Evolutionary conservation across 2,113 vertebrate species (phyloP).

Genomic region (Physeter macrocephalus): DNA sequence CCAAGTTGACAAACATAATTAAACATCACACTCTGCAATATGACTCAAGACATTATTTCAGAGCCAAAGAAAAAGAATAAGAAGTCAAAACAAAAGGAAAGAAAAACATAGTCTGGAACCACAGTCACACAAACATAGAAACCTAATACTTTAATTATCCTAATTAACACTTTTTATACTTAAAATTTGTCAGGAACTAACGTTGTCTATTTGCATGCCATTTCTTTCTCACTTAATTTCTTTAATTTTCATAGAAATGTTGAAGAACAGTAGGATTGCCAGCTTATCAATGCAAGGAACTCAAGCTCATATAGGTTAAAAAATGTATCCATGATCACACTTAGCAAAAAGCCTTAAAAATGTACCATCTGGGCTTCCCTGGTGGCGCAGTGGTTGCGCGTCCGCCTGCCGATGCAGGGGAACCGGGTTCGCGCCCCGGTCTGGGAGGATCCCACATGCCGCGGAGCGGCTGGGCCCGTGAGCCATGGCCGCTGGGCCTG

Average conservation of each 20-base stretch:
- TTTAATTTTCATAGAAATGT: background rate
- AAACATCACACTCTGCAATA: background rate
- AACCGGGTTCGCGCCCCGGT: no score
- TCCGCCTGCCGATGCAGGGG: no score
- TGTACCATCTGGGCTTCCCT: no score
- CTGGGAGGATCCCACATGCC: no score
- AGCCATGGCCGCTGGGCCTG: no score
- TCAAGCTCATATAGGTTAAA: background rate
- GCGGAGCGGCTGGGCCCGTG: no score
- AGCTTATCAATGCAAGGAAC: background rate
- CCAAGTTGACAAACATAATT: background rate
- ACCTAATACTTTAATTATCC: background rate
- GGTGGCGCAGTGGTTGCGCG: no score
- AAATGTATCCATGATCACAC: background rate
- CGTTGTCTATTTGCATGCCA: rapidly evolving
- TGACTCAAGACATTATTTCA: background rate
- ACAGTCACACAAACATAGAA: background rate
- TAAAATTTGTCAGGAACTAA: background rate
- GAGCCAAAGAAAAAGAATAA: background rate
- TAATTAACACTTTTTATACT: background rate
- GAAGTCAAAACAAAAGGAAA: background rate
- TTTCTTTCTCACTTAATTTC: background rate
- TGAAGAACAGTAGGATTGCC: background rate
- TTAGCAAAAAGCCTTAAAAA: background rate
- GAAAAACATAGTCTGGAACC: background rate